Conservation (phyloP, 2,888 invertebrate genomes). For the Tinea trinotella region DNA sequence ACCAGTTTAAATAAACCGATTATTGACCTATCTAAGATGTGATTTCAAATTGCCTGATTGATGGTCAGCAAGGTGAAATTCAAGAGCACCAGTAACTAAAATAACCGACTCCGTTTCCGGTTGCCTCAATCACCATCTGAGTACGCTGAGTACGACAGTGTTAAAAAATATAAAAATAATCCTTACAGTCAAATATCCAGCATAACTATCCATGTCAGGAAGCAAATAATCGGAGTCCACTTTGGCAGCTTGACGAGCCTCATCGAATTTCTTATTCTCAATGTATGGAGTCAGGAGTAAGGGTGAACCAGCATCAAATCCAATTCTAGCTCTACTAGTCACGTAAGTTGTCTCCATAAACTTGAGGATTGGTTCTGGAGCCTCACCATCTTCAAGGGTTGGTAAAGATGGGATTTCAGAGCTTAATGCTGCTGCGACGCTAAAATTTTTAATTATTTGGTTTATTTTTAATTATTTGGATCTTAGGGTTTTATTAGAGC, state of each 20-base stretch:
- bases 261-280: slow-evolving; percentile 60
- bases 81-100: too few species aligned
- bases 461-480: not conserved
- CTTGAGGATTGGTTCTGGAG: slow-evolving; percentile 55
- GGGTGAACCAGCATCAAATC: slow-evolving; percentile 54
- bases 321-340: slow-evolving; percentile 34
- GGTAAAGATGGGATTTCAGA: slow-evolving; percentile 32
- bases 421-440: slow-evolving; percentile 2
- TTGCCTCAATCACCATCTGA: too few species aligned
- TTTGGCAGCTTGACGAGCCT: slow-evolving; percentile 57
- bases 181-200: slow-evolving; percentile 60
- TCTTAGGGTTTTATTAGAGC: not conserved
- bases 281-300: slow-evolving; percentile 70
- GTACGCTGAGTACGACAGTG: too few species aligned
- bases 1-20: too few species aligned
- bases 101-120: too few species aligned
- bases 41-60: too few species aligned
- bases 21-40: too few species aligned
- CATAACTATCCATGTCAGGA: slow-evolving; percentile 62
- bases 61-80: too few species aligned
- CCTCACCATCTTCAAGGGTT: slow-evolving; percentile 55
- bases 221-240: slow-evolving; percentile 51
- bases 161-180: too few species aligned
- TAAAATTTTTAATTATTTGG: not conserved
- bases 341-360: slow-evolving; percentile 57